Evolutionary conservation across 2,797 vertebrate genomes (phyloP).

Genomic region (Tamandua tetradactyla): DNA sequence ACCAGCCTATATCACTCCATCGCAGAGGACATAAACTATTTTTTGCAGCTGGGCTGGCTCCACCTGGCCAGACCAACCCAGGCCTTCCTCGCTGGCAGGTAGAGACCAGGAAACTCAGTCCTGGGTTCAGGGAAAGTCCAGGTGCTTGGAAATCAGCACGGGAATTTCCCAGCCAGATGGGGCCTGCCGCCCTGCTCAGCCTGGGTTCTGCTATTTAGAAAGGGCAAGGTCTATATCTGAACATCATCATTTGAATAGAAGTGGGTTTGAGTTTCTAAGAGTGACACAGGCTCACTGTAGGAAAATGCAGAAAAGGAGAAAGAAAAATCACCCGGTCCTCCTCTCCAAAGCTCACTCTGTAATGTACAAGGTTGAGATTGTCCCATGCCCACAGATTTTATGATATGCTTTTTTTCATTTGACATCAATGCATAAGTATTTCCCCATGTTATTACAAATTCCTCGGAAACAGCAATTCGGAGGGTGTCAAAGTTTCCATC

Average conservation of each 20-base stretch:
- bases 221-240: not conserved
- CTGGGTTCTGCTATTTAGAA: not conserved
- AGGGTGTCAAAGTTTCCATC: not conserved
- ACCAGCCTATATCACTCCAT: fast-evolving
- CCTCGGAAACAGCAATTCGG: not conserved
- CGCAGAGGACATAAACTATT: not conserved
- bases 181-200: too few species aligned
- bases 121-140: not conserved
- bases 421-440: not conserved
- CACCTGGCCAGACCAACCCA: fast-evolving
- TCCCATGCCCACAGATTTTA: not conserved
- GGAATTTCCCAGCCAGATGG: not conserved
- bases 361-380: not conserved
- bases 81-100: not conserved
- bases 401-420: not conserved
- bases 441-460: not conserved
- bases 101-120: not conserved
- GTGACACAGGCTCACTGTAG: not conserved
- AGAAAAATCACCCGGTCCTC: not conserved
- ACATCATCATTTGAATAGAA: not conserved
- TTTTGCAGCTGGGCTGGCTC: not conserved
- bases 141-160: not conserved
- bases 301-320: not conserved
- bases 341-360: not conserved
- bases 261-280: not conserved